Percentiles rank a stretch among this genome's conserved stretches.
Evolutionary conservation across 2,797 vertebrate genomes (phyloP).

Genomic region (Hybognathus amarus): DNA sequence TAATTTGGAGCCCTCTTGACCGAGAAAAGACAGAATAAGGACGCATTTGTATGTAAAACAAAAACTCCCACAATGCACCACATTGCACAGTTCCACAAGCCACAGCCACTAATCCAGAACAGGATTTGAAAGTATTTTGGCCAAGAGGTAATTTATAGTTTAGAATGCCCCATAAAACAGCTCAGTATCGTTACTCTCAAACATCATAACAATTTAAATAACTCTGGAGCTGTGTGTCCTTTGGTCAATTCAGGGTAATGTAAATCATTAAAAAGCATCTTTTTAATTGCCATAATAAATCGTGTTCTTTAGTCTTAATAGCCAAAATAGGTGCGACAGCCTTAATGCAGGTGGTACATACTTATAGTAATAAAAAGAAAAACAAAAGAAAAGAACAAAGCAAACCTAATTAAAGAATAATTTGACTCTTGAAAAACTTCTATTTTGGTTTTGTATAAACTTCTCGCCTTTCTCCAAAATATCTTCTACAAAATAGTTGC

Average conservation of each 20-base stretch:
- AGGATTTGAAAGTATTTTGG: too few species aligned
- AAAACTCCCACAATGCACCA: too few species aligned
- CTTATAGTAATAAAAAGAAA: constrained; percentile 39
- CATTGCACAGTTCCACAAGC: too few species aligned
- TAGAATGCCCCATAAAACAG: neutral
- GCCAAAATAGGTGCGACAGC: neutral
- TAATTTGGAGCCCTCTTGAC: too few species aligned
- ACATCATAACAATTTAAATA: neutral
- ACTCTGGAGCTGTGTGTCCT: neutral
- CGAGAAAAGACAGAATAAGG: too few species aligned
- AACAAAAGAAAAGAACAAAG: constrained; percentile 63
- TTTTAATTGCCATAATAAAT: constrained; percentile 51
- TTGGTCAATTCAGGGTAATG: neutral
- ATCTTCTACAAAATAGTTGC: neutral
- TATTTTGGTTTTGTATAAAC: neutral
- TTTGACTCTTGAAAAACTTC: constrained; percentile 63
- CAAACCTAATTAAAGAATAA: constrained; percentile 67
- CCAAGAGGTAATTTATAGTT: neutral
- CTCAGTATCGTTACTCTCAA: neutral
- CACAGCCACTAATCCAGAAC: too few species aligned
- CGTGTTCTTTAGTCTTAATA: constrained; percentile 29
- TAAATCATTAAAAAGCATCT: neutral
- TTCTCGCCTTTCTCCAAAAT: constrained; percentile 43
- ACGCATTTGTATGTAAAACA: too few species aligned
- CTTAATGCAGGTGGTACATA: neutral